Percentiles rank a stretch among this genome's conserved stretches.
Evolutionary conservation across 2,113 vertebrate species (phyloP).

Genomic region (Gallinago jamesoni): DNA sequence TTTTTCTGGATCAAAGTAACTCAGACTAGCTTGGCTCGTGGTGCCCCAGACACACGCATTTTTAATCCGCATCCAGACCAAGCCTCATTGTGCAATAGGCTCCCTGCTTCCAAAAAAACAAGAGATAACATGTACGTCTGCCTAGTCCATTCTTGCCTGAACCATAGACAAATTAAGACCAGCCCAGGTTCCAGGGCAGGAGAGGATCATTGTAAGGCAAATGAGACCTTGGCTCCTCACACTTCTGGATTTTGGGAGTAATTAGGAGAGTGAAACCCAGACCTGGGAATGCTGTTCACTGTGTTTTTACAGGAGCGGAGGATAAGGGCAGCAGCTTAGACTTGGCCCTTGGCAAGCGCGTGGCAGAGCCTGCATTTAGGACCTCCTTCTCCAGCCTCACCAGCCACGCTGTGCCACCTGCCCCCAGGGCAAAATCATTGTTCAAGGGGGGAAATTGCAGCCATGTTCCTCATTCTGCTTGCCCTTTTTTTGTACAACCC

Average conservation of each 20-base stretch:
- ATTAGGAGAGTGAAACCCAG: constrained; percentile 34
- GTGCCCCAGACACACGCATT: constrained; percentile 48
- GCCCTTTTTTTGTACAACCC: not conserved
- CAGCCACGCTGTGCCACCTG: rapidly evolving
- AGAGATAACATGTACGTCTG: constrained; percentile 70
- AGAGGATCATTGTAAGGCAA: constrained; percentile 64
- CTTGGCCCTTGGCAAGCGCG: not conserved
- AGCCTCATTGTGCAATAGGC: constrained; percentile 61
- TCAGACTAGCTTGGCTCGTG: not conserved
- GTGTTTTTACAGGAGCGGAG: not conserved
- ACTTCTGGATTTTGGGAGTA: constrained; percentile 26
- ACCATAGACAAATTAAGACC: constrained; percentile 72
- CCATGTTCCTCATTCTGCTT: not conserved
- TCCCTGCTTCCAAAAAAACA: constrained; percentile 63
- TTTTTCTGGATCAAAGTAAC: not conserved
- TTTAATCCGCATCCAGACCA: constrained; percentile 53
- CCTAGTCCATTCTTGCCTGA: constrained; percentile 71
- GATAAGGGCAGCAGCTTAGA: not conserved
- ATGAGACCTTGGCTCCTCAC: constrained; percentile 25
- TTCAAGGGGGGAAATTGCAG: not conserved
- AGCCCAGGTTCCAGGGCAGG: constrained; percentile 72
- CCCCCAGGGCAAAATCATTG: not conserved
- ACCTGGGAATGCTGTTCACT: not conserved
- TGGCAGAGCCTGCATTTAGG: not conserved
- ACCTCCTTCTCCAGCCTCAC: not conserved